A percentile compares a stretch with the other conserved stretches of the same genome.
These are phyloP conservation scores for Tyto alba DNA, from an alignment of 2,113 vertebrate species.

Conservation along the genomic window DNA sequence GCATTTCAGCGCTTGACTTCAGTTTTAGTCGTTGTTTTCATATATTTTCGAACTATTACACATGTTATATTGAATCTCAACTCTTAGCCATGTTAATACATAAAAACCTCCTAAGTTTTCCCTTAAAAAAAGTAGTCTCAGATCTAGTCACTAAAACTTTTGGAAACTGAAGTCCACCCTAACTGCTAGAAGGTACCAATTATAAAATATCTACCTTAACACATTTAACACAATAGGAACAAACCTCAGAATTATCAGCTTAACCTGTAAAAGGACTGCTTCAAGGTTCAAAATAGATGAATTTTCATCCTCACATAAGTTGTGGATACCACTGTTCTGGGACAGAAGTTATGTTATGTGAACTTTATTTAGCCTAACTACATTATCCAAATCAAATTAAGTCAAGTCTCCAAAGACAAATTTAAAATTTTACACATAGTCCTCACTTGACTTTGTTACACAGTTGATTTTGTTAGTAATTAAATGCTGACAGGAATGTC, in stretches of 20 bases:
- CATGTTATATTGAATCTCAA: neutral
- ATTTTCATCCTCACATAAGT: neutral
- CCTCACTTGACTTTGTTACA: neutral
- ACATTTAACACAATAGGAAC: neutral
- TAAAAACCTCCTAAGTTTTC: neutral
- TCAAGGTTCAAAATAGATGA: neutral
- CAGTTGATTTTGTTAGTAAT: slow-evolving; percentile 10
- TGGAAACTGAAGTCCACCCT: neutral
- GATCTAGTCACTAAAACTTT: neutral
- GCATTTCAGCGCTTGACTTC: neutral
- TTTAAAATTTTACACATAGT: slow-evolving; percentile 15
- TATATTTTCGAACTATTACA: neutral
- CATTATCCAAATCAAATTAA: slow-evolving; percentile 6
- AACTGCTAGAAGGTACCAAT: neutral
- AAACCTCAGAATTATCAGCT: neutral
- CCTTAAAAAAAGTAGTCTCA: neutral
- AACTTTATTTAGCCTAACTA: neutral
- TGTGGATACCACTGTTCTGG: neutral
- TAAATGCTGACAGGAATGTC: neutral
- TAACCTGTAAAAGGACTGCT: neutral
- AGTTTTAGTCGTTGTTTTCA: neutral
- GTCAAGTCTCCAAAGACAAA: neutral
- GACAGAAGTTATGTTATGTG: neutral
- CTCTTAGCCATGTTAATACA: neutral
- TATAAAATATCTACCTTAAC: neutral